Base-by-base conservation (phyloP, 2,113 vertebrate genomes). In the Neogobius melanostomus region DNA sequence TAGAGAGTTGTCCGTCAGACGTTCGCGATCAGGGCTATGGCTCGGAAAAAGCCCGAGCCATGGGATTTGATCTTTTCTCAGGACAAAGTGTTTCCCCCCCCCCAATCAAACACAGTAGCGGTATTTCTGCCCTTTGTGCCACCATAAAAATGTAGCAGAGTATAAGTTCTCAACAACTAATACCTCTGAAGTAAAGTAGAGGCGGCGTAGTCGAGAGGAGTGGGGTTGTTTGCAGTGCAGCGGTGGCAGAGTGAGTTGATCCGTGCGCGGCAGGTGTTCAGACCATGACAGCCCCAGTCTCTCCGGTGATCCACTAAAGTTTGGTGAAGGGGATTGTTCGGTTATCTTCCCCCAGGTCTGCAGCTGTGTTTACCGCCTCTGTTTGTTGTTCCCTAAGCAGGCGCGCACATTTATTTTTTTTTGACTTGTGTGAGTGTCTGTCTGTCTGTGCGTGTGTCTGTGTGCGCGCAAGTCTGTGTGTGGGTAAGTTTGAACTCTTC, bases 361-460 rank as follows among this genome's bases (percentile, higher is more conserved):
- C 95, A 95, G 95, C 95, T 95, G 94, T 94, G 94, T 94, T 95
- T 96, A 93, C 95, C 88, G 93, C 91, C 90, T 92, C 92, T 95
- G 90, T 95, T 96, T 95, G 94, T 93, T 95, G 94, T 95, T 94
- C 83, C 93, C 93, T 93, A 90, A 93, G 94, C 93, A 94, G 94
- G 93, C 91, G 85, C 8, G 87, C 91, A 92, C 85, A 77, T 77
- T 81, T 47, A 6, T 47, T 47, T 36, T 47, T 47, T 47, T 47
- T 36, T 36, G 28, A 36, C 28, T 11, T 47, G 46, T 47, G 46
- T 47, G 46, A 8, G 4, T 47, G 46, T 36, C 6, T 80, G 81
- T 71, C 2, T 81, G 57, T 74, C 68, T 88, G 67, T 81, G 71
- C 51, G 46, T 72, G 74, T 62, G 67, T 72, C 46, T 56, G 73